Evolutionary conservation across 53 echinoderm and acorn worm species (phyloP).

Genomic region (Stichopus horrens): DNA sequence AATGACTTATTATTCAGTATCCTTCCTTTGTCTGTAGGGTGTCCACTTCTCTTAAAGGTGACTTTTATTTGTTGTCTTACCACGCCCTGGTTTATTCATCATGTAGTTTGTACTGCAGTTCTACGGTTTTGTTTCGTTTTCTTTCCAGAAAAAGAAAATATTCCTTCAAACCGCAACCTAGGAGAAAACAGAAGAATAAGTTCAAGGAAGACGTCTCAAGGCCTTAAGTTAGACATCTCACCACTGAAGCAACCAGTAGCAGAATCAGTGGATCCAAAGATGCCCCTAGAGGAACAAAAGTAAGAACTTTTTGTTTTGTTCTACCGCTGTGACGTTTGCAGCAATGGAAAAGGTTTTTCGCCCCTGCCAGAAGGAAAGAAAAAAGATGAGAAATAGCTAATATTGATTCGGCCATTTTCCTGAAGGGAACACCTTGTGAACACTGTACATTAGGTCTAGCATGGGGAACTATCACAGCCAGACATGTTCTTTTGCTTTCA

Average conservation of each 20-base stretch:
- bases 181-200: constrained; percentile 56
- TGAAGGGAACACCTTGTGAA: too few species aligned
- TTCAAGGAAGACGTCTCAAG: constrained; percentile 58
- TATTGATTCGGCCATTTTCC: too few species aligned
- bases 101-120: not conserved
- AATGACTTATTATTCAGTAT: not conserved
- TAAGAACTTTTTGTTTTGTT: constrained; percentile 44
- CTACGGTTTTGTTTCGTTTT: not conserved
- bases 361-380: too few species aligned
- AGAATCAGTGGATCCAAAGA: constrained; percentile 72
- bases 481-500: too few species aligned
- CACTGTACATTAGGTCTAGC: too few species aligned
- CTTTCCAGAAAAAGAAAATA: constrained; percentile 71
- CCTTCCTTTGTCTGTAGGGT: not conserved
- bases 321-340: too few species aligned
- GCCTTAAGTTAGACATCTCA: constrained; percentile 83
- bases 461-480: too few species aligned
- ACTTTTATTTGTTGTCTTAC: too few species aligned
- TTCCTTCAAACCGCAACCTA: constrained; percentile 50
- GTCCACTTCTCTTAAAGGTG: not conserved
- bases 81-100: too few species aligned
- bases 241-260: constrained; percentile 54
- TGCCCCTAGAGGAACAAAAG: constrained; percentile 78
- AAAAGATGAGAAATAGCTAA: too few species aligned
- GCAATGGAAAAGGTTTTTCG: too few species aligned